Base-by-base conservation (phyloP, 2,888 invertebrate genomes). In the Phoronis australis region DNA sequence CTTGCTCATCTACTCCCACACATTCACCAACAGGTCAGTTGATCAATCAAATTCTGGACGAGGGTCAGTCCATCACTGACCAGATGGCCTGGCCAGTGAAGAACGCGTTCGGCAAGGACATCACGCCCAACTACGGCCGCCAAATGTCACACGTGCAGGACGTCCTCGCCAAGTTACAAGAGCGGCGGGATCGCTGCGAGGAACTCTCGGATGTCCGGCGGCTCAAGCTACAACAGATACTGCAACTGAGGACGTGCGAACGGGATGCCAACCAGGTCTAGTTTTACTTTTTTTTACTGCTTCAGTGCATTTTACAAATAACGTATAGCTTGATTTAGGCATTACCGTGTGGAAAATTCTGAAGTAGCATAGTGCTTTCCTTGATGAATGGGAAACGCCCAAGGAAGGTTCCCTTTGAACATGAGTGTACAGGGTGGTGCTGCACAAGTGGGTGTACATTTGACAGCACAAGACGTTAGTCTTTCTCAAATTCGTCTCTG, bases 81-180 rank as follows among this genome's bases (percentile, higher is more conserved):
- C 83, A 87, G 76, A 80, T 88, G 60, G 85, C 86, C 37, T 84
- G 87, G 81, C 87, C 87, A 9, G 83, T 88, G 55, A 87, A 87
- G 77, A 87, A 88, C 74, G 85, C 87, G 1, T 78, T 86, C 54
- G 87, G 87, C 43, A 81, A 86, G 61, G 81, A 82, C 56, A 82
- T 86, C 37, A 73, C 68, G 26, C 76, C 62, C 81, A 73, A 88
- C 79, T 87, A 68, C 47, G 59, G 54, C 15, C 48, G 40, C 6
- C 69, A 87, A 65, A 85, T 87, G 48, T 81, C 83, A 48, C 86
- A 86, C 69, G 83, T 88, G 49, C 81, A 83, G 57, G 85, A 86
- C 64, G 83, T 85, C 64, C 77, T 87, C 55, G 85, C 85, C 35
- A 83, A 83, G 46, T 84, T 85, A 4, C 80, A 86, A 43, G 84